These are phyloP conservation scores for Leucopsar rothschildi DNA, from an alignment of 2,113 vertebrate genomes.

Conservation along the genomic window DNA sequence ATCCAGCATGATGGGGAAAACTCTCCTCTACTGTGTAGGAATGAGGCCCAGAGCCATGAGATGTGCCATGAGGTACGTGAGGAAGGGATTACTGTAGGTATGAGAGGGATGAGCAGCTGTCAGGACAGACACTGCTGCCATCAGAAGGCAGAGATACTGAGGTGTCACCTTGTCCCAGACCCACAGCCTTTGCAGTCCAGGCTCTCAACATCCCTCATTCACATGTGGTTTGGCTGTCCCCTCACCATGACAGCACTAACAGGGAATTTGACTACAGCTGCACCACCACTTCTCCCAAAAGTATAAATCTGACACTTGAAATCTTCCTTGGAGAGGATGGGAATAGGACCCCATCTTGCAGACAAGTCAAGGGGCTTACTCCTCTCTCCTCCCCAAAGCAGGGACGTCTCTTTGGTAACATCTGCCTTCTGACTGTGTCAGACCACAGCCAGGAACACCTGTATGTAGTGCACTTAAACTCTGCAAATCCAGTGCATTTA, in stretches of 20 bases:
- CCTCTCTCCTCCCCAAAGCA: neutral
- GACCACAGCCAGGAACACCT: neutral
- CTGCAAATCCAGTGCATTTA: neutral
- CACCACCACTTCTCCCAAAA: neutral
- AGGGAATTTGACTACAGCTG: neutral
- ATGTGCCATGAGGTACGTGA: neutral
- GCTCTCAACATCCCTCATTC: neutral
- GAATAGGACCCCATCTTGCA: neutral
- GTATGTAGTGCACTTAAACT: neutral
- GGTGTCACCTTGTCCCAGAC: neutral
- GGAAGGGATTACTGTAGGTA: neutral
- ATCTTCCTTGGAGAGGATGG: neutral
- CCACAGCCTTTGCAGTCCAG: neutral
- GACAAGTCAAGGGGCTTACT: fast-evolving
- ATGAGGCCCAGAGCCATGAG: neutral
- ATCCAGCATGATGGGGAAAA: fast-evolving
- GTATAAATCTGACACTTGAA: neutral
- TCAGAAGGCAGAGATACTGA: neutral
- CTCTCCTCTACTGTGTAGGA: neutral
- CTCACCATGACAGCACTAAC: neutral
- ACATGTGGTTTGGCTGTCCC: neutral
- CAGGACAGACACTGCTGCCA: neutral
- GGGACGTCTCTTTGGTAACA: neutral
- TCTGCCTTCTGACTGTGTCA: neutral
- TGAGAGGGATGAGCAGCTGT: fast-evolving